These are phyloP conservation scores for Ormyrus nitidulus DNA, from an alignment of 2,888 invertebrate species.

Conservation along the genomic window DNA sequence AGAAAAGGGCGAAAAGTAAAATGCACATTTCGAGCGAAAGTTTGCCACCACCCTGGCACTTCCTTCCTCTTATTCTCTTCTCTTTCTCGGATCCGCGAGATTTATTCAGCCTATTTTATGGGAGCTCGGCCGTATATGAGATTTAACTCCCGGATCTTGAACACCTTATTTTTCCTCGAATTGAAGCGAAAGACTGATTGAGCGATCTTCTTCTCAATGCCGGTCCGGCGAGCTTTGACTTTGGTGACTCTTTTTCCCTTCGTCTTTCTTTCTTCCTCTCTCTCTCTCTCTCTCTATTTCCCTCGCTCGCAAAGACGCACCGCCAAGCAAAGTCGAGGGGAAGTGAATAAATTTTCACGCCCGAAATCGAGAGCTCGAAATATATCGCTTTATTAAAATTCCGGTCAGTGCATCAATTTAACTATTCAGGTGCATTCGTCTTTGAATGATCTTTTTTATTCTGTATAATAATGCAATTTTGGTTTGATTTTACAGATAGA, in stretches of 20 bases:
- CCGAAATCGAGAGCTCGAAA: conserved; percentile 4
- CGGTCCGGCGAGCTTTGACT: conserved; percentile 34
- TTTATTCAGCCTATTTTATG: conserved; percentile 72
- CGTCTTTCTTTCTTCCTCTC: too few species aligned
- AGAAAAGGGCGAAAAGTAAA: conserved; percentile 13
- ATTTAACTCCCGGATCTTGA: conserved; percentile 60
- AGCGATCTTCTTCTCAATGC: conserved; percentile 13
- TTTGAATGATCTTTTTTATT: too few species aligned
- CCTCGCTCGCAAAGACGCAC: background rate
- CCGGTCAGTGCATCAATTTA: conserved; percentile 17
- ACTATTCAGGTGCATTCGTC: background rate
- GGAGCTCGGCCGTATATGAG: conserved; percentile 69
- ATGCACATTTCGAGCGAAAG: conserved; percentile 64
- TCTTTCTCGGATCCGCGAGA: conserved; percentile 60
- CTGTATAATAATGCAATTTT: too few species aligned
- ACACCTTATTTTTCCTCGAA: conserved; percentile 68
- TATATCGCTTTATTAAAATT: conserved; percentile 47
- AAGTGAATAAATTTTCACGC: conserved; percentile 48
- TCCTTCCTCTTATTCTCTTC: conserved; percentile 54
- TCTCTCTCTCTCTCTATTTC: too few species aligned
- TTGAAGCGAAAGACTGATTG: conserved; percentile 50
- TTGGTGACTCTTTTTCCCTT: conserved; percentile 15
- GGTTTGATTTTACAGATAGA: too few species aligned
- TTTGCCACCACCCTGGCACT: conserved; percentile 60
- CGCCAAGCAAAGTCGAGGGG: conserved; percentile 5